Percentiles rank a stretch among this genome's conserved stretches.
Evolutionary conservation across 37 sponge, comb jelly and placozoan genomes (phyloP).

Genomic region (Halichondria panicea): DNA sequence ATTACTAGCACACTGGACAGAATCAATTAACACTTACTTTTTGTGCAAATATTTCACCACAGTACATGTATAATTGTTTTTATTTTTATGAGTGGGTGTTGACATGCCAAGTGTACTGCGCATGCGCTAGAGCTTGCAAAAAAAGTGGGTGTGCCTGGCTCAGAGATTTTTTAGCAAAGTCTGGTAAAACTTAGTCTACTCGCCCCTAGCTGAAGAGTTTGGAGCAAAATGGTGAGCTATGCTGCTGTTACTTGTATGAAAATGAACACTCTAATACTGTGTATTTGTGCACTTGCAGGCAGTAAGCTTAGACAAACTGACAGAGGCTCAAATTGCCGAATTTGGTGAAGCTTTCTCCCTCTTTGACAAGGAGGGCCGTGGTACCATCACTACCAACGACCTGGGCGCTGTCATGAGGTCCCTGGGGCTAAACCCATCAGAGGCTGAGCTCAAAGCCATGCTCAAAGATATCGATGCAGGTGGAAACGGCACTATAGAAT

Average conservation of each 20-base stretch:
- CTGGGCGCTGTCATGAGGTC: conserved; percentile 83
- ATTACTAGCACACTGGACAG: neutral
- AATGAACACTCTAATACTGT: too few relatives aligned
- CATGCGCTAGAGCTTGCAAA: too few relatives aligned
- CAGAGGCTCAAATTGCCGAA: conserved; percentile 70
- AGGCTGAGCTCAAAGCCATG: conserved; percentile 72
- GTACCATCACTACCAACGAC: conserved; percentile 75
- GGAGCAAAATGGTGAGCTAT: too few relatives aligned
- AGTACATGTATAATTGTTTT: too few relatives aligned
- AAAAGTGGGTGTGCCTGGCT: too few relatives aligned
- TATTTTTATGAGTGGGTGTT: too few relatives aligned
- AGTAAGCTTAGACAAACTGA: conserved; percentile 1
- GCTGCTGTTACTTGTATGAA: too few relatives aligned
- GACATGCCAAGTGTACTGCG: too few relatives aligned
- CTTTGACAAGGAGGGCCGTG: conserved; percentile 86
- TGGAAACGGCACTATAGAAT: conserved; percentile 34
- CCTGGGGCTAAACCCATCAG: conserved; percentile 79
- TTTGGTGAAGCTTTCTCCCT: conserved; percentile 79
- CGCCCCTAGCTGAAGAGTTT: too few relatives aligned
- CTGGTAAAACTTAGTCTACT: too few relatives aligned
- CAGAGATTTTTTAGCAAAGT: too few relatives aligned
- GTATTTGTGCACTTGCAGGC: too few relatives aligned
- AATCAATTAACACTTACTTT: neutral
- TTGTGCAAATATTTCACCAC: neutral
- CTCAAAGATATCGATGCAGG: conserved; percentile 5